Evolutionary conservation across 2,797 vertebrate species (phyloP).

Genomic region (Glyptemys insculpta): DNA sequence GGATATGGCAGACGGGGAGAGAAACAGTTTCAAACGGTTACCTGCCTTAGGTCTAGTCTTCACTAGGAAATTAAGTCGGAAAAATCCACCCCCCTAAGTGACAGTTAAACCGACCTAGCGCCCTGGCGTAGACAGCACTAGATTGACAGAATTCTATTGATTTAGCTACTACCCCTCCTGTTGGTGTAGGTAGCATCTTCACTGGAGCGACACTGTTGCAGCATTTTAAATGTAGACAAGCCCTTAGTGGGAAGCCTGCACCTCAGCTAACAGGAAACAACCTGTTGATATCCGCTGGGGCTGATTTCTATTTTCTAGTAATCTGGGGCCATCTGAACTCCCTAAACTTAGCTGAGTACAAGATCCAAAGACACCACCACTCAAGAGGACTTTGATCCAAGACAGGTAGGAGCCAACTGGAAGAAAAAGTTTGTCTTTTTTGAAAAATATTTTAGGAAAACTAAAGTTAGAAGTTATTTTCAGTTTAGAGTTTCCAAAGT

Average conservation of each 20-base stretch:
- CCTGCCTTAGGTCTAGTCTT: neutral
- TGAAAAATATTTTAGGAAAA: rapidly evolving
- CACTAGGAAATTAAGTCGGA: neutral
- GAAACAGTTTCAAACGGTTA: neutral
- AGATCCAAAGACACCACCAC: rapidly evolving
- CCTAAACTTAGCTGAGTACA: rapidly evolving
- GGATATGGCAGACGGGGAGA: neutral
- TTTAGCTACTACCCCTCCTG: neutral
- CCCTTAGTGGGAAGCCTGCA: neutral
- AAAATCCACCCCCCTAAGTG: neutral
- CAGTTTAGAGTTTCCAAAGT: rapidly evolving
- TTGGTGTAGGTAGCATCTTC: neutral
- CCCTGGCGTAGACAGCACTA: neutral
- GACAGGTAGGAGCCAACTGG: neutral
- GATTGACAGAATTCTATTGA: neutral
- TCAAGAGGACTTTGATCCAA: neutral
- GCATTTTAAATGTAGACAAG: neutral
- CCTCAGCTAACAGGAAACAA: too few species aligned
- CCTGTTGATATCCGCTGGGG: neutral
- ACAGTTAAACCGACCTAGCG: neutral
- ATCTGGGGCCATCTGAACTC: neutral
- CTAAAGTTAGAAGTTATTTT: neutral
- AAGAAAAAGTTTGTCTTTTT: neutral
- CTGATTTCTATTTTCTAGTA: neutral
- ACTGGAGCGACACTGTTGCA: neutral